Evolutionary conservation across 2,113 vertebrate species (phyloP).

Genomic region (Proteles cristata): DNA sequence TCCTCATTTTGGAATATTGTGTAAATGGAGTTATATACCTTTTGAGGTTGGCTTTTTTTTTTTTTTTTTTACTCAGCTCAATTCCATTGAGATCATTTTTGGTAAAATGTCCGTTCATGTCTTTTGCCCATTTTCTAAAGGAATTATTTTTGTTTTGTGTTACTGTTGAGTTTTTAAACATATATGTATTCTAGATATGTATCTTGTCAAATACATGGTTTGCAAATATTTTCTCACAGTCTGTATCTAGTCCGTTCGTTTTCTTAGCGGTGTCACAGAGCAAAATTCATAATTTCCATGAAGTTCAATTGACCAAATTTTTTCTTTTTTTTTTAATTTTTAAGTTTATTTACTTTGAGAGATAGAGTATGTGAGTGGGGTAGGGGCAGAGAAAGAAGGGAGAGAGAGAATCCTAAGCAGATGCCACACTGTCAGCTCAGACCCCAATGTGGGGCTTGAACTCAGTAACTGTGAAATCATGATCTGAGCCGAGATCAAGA

Average conservation of each 20-base stretch:
- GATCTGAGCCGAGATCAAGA: too few relatives aligned
- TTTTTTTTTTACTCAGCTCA: neutral
- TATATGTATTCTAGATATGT: neutral
- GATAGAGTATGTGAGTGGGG: too few relatives aligned
- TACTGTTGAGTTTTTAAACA: neutral
- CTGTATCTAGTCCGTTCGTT: neutral
- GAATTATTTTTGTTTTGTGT: neutral
- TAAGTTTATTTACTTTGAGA: too few relatives aligned
- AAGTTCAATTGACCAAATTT: neutral
- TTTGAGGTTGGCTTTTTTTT: neutral
- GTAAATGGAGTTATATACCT: neutral
- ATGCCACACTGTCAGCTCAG: too few relatives aligned
- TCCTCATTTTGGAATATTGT: neutral
- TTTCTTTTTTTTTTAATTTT: neutral
- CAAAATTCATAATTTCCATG: neutral
- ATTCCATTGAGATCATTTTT: neutral
- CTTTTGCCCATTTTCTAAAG: neutral
- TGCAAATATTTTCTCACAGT: neutral
- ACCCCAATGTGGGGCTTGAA: too few relatives aligned
- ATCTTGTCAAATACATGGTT: neutral
- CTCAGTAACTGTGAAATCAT: too few relatives aligned
- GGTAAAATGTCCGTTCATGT: neutral
- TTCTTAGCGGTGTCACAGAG: neutral
- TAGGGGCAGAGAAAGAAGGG: too few relatives aligned
- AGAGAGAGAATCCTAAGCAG: too few relatives aligned